A percentile compares a stretch with the other conserved stretches of the same genome.
Evolutionary conservation across 2,797 vertebrate genomes (phyloP).

Genomic region (Acipenser transmontanus): DNA sequence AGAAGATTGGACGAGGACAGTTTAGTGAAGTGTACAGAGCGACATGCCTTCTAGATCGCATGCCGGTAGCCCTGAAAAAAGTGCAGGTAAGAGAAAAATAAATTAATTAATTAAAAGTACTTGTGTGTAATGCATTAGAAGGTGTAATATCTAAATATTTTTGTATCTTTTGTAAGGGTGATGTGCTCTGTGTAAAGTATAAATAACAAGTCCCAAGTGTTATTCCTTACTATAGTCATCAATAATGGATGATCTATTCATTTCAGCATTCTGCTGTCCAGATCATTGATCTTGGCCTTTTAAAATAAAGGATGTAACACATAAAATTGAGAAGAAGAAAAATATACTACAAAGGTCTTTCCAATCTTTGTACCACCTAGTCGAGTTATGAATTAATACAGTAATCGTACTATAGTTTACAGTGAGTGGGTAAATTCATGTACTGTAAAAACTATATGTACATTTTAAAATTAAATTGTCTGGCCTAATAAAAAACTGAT

Average conservation of each 20-base stretch:
- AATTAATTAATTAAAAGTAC: neutral
- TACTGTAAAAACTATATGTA: too few relatives aligned
- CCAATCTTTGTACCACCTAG: too few relatives aligned
- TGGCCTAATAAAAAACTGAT: too few relatives aligned
- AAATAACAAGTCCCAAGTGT: neutral
- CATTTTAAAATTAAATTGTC: too few relatives aligned
- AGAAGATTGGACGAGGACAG: slow-evolving; percentile 93
- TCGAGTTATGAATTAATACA: too few relatives aligned
- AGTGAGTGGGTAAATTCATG: too few relatives aligned
- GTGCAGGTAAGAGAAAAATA: slow-evolving; percentile 74
- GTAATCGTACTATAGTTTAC: too few relatives aligned
- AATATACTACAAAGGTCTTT: too few relatives aligned
- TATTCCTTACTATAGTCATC: neutral
- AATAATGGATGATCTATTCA: slow-evolving; percentile 3
- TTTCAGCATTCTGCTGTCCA: slow-evolving; percentile 2
- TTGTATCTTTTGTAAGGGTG: too few relatives aligned
- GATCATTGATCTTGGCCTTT: slow-evolving; percentile 1
- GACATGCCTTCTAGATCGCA: slow-evolving; percentile 82
- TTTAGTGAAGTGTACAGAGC: slow-evolving; percentile 96
- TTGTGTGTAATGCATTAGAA: neutral
- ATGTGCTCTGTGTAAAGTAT: too few relatives aligned
- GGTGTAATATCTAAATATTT: neutral
- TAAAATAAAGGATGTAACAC: neutral
- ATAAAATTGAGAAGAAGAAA: neutral
- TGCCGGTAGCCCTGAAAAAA: slow-evolving; percentile 90